phyloP scores from a whole-genome alignment of 2,113 vertebrate species.

The Oostethus manadensis region DNA sequence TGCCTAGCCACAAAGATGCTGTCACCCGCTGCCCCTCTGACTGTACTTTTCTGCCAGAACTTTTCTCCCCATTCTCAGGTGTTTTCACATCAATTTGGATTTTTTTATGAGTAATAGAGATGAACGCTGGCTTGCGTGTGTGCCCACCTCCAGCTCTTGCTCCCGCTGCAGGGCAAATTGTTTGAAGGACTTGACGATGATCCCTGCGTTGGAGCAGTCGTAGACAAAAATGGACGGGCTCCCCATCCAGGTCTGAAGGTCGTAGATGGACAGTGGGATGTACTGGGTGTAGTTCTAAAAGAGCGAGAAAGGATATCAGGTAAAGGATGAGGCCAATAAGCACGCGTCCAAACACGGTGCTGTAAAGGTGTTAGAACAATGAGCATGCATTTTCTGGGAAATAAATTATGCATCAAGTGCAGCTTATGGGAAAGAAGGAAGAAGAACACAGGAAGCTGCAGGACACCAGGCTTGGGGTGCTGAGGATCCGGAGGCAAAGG shows the following conservation, averaged over 20 bases:
- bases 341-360: background rate
- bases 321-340: background rate
- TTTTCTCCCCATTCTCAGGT: background rate
- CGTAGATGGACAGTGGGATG: conserved; percentile 96
- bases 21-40: background rate
- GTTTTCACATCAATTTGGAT: conserved; percentile 26
- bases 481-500: conserved; percentile 13
- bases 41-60: too few relatives aligned
- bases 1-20: conserved; percentile 23
- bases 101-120: background rate
- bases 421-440: background rate
- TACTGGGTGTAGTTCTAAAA: conserved; percentile 97
- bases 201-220: conserved; percentile 94
- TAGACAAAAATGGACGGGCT: conserved; percentile 98
- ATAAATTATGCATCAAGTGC: conserved; percentile 12
- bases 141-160: conserved; percentile 93
- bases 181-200: conserved; percentile 97
- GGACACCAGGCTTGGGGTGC: conserved; percentile 35
- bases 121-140: background rate
- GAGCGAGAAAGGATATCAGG: background rate
- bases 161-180: conserved; percentile 96
- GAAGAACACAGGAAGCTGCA: conserved; percentile 8
- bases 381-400: conserved; percentile 6
- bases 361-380: conserved; percentile 12
- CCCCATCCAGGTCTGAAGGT: conserved; percentile 99